Evolutionary conservation across 2,113 vertebrate genomes (phyloP).

Genomic region (Etia nguti): DNA sequence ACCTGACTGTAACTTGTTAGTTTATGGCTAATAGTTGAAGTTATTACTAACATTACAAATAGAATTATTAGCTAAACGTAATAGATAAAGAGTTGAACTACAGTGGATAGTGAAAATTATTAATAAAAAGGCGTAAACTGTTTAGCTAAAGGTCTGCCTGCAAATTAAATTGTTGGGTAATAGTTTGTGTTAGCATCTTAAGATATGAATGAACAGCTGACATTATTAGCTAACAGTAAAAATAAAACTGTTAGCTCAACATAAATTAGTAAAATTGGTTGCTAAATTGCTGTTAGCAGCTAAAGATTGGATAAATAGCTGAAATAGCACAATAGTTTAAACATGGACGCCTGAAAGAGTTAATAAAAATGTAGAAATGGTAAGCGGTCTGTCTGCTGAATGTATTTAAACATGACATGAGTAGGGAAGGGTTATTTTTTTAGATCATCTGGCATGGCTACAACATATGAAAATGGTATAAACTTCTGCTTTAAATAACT

Average conservation of each 20-base stretch:
- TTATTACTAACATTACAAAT: neutral
- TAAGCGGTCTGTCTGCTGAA: neutral
- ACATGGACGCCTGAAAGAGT: neutral
- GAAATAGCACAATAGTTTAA: neutral
- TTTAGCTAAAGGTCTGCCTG: neutral
- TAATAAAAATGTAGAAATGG: neutral
- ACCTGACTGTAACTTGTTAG: neutral
- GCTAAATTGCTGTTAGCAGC: neutral
- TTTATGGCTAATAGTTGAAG: neutral
- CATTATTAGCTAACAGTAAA: neutral
- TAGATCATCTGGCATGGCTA: neutral
- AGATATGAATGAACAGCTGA: neutral
- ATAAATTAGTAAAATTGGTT: neutral
- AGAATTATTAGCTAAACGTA: accelerated
- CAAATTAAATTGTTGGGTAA: neutral
- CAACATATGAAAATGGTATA: neutral
- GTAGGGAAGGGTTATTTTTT: neutral
- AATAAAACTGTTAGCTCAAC: neutral
- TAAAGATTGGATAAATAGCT: neutral
- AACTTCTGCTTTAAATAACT: neutral
- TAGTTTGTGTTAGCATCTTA: neutral
- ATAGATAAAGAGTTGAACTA: neutral
- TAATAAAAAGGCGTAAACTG: neutral
- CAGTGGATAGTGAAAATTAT: neutral
- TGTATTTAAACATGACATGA: accelerated